phyloP scores from a whole-genome alignment of 2,797 vertebrate genomes.

The Gymnothorax javanicus region DNA sequence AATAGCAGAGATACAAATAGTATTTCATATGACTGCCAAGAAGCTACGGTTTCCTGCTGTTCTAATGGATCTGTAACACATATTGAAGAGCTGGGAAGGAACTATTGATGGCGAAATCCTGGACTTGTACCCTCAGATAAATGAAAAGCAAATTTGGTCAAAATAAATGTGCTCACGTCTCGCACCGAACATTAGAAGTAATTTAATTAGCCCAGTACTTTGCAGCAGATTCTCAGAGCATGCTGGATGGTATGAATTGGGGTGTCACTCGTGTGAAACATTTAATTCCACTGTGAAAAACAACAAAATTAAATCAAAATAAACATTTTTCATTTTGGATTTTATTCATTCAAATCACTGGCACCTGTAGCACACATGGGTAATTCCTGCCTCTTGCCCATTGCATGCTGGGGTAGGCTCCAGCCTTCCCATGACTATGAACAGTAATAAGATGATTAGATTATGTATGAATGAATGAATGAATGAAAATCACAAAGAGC shows the following conservation, averaged over 20 bases:
- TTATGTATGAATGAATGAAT: too few relatives aligned
- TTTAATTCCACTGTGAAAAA: neutral
- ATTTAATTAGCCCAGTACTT: neutral
- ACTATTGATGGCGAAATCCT: neutral
- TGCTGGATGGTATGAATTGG: neutral
- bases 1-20: neutral
- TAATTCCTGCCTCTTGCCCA: too few relatives aligned
- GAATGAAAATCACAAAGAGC: too few relatives aligned
- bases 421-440: too few relatives aligned
- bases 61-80: neutral
- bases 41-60: neutral
- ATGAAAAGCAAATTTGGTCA: neutral
- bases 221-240: neutral
- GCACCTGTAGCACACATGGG: too few relatives aligned
- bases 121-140: constrained; percentile 9
- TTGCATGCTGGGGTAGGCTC: too few relatives aligned
- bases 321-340: neutral
- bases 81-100: neutral
- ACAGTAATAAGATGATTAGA: too few relatives aligned
- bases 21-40: neutral
- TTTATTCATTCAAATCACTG: neutral
- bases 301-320: neutral
- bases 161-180: neutral
- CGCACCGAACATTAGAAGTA: neutral
- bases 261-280: neutral